Evolutionary conservation across 2,797 vertebrate genomes (phyloP).

Genomic region (Pangasius larnaudii): DNA sequence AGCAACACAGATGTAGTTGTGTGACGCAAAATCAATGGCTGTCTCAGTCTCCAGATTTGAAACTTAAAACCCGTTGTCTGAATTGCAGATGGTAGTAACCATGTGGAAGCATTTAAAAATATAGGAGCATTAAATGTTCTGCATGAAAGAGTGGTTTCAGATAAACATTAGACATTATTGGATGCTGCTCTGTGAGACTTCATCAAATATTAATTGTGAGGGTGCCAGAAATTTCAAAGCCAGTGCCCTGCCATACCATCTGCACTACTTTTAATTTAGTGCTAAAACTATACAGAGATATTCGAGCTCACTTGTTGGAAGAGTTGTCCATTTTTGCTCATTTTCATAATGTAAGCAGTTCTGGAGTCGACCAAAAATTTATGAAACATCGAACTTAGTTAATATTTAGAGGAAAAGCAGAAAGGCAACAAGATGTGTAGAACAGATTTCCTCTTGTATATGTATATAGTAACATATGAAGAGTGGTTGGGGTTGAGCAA

Average conservation of each 20-base stretch:
- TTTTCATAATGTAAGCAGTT: background rate
- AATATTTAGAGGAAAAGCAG: background rate
- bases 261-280: background rate
- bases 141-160: background rate
- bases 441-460: background rate
- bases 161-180: background rate
- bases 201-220: conserved; percentile 1
- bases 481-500: background rate
- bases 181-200: background rate
- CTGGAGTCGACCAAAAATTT: background rate
- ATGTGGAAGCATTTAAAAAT: background rate
- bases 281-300: background rate
- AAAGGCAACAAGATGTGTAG: background rate
- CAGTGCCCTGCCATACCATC: background rate
- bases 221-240: background rate
- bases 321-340: background rate
- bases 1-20: background rate
- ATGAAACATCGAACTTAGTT: background rate
- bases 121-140: background rate
- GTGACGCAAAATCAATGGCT: background rate
- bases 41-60: background rate
- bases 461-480: background rate
- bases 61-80: background rate
- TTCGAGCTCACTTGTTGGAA: background rate
- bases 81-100: background rate